Percentiles rank a stretch among this genome's conserved stretches.
Conservation (phyloP, 2,113 vertebrate genomes). For the Podarcis cretensis region DNA sequence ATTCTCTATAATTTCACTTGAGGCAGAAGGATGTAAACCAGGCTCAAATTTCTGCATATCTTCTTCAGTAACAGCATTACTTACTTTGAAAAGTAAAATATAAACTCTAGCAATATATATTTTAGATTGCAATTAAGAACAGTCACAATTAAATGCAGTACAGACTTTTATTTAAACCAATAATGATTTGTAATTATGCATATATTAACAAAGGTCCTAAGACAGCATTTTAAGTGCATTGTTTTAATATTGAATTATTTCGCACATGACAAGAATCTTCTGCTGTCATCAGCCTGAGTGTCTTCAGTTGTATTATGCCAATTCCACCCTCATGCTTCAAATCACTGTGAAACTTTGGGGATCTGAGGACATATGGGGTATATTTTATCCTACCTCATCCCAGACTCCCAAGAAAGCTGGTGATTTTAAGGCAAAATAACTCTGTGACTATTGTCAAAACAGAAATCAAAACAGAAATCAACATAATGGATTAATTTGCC, state of each 20-base stretch:
- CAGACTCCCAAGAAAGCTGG: background rate
- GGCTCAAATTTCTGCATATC: slow-evolving; percentile 39
- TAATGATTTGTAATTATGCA: background rate
- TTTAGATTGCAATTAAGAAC: slow-evolving; percentile 10
- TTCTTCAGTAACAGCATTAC: slow-evolving; percentile 26
- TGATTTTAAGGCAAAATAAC: background rate
- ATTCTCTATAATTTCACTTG: slow-evolving; percentile 17
- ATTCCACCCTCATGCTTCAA: background rate
- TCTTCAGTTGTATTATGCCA: background rate
- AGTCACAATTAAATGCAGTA: background rate
- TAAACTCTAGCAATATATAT: slow-evolving; percentile 23
- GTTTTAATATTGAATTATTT: background rate
- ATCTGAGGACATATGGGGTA: background rate
- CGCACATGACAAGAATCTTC: background rate
- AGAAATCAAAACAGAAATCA: background rate
- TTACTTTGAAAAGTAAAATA: slow-evolving; percentile 52
- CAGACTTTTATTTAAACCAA: background rate
- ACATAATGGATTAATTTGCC: background rate
- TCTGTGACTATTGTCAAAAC: background rate
- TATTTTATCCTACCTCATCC: background rate
- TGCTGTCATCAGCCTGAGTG: background rate
- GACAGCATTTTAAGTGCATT: background rate
- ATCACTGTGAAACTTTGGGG: background rate
- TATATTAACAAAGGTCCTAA: background rate
- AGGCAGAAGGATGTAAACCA: slow-evolving; percentile 20